Conservation (phyloP, 2,113 vertebrate species). For the Ceuthmochares aereus region DNA sequence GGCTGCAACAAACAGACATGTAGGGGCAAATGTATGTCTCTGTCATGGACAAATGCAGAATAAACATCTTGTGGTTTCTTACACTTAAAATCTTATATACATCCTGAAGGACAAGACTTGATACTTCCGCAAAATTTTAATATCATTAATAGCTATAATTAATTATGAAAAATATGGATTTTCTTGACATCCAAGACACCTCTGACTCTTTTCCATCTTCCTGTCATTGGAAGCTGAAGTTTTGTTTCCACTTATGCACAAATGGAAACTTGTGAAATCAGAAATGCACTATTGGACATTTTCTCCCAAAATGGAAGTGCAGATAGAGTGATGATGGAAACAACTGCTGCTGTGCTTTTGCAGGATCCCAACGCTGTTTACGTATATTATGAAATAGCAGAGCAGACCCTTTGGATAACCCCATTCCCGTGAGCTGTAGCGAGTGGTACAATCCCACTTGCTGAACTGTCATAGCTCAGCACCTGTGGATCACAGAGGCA, state of each 20-base stretch:
- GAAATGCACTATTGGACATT: neutral
- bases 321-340: neutral
- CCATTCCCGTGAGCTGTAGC: neutral
- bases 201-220: neutral
- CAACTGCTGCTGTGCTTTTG: neutral
- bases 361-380: fast-evolving
- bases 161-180: neutral
- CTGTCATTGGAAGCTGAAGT: neutral
- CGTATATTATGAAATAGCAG: neutral
- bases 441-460: neutral
- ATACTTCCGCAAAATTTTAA: neutral
- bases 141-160: neutral
- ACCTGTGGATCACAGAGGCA: neutral
- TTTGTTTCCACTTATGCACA: neutral
- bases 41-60: neutral
- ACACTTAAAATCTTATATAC: neutral
- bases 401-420: neutral
- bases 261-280: neutral
- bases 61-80: neutral
- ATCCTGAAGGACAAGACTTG: neutral
- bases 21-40: neutral
- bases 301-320: neutral
- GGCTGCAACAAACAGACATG: neutral
- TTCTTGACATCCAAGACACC: neutral
- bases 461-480: neutral